A percentile compares a stretch with the other conserved stretches of the same genome.
These are phyloP conservation scores for Planococcus citri DNA, from an alignment of 1,140 invertebrate genomes.

Conservation along the genomic window DNA sequence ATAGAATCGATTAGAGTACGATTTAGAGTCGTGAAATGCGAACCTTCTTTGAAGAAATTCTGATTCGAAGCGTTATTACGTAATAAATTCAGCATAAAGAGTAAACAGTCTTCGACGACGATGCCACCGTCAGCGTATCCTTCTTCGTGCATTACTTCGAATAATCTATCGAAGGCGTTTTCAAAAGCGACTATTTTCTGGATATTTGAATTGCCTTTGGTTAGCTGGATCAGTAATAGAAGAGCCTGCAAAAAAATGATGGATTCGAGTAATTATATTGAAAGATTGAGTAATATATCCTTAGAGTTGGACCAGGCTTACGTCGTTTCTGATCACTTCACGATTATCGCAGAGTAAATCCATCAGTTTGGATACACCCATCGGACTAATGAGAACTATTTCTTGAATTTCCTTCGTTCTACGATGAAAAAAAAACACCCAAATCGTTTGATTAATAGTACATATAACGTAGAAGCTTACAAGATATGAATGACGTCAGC, in stretches of 20 bases:
- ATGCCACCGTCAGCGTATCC: slow-evolving; percentile 91
- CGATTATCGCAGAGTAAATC: slow-evolving; percentile 84
- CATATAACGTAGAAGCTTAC: no score
- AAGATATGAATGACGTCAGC: not conserved
- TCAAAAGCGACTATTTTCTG: slow-evolving; percentile 99
- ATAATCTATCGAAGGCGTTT: slow-evolving; percentile 91
- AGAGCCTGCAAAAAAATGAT: slow-evolving; percentile 46
- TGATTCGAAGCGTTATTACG: slow-evolving; percentile 96
- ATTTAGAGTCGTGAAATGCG: slow-evolving; percentile 14
- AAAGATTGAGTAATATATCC: not conserved
- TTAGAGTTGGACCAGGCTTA: slow-evolving; percentile 34
- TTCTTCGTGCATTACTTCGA: slow-evolving; percentile 86
- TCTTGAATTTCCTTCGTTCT: slow-evolving; percentile 89
- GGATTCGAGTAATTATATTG: not conserved
- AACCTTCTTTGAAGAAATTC: slow-evolving; percentile 95
- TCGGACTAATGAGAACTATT: slow-evolving; percentile 82
- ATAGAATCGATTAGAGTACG: not conserved
- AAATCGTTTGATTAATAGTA: not conserved
- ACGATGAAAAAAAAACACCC: slow-evolving; percentile 26
- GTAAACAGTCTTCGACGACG: slow-evolving; percentile 93
- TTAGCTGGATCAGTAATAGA: slow-evolving; percentile 82
- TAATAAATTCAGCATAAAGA: slow-evolving; percentile 87
- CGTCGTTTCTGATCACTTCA: slow-evolving; percentile 95
- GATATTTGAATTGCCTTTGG: slow-evolving; percentile 92
- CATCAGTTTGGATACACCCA: slow-evolving; percentile 96